phyloP scores from a whole-genome alignment of 2,113 vertebrate genomes.

The Dipodomys merriami region DNA sequence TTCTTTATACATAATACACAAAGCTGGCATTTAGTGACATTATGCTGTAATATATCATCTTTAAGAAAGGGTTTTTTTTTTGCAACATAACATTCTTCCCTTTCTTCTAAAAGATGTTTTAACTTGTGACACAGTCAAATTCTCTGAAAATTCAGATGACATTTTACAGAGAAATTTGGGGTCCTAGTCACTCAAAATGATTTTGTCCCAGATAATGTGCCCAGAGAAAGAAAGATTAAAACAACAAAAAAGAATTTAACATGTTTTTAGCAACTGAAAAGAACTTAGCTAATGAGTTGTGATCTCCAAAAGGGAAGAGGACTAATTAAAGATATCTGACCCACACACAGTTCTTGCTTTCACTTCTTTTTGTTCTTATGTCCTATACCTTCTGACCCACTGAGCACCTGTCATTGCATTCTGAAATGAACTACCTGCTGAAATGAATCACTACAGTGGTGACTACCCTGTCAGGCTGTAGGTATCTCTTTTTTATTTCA shows the following conservation, averaged over 20 bases:
- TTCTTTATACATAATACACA: background rate
- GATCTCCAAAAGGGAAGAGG: background rate
- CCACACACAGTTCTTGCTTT: background rate
- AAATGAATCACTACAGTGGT: background rate
- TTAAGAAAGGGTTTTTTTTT: background rate
- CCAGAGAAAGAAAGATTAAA: background rate
- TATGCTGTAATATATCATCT: background rate
- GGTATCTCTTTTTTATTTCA: no score
- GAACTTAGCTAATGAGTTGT: background rate
- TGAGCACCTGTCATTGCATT: background rate
- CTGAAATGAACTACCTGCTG: background rate
- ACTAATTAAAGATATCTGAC: background rate
- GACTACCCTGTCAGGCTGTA: background rate
- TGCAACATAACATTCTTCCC: background rate
- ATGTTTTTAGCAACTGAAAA: background rate
- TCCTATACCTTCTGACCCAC: background rate
- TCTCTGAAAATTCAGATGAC: background rate
- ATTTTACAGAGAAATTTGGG: slow-evolving; percentile 7
- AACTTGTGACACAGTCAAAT: background rate
- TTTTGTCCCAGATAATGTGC: background rate
- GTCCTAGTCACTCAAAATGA: background rate
- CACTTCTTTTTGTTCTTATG: background rate
- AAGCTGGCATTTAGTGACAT: slow-evolving; percentile 17
- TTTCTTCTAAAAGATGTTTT: background rate
- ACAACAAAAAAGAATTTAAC: background rate